Conservation (phyloP, 2,113 vertebrate genomes). For the Ptilonorhynchus violaceus region DNA sequence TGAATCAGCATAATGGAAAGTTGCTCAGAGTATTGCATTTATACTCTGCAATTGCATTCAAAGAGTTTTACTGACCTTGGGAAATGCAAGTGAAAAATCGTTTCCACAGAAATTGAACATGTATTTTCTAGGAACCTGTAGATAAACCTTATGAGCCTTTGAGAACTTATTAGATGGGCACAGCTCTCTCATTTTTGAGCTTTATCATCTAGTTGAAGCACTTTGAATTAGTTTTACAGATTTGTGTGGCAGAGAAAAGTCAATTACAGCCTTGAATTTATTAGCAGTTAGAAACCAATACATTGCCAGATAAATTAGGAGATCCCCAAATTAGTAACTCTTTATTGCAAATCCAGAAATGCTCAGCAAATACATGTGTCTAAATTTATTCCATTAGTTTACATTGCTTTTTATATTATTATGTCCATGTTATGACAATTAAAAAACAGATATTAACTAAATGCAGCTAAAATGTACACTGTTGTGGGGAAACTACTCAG, state of each 20-base stretch:
- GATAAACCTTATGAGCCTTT: conserved; percentile 2
- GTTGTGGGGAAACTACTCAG: background rate
- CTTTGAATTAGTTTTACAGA: background rate
- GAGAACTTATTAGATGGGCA: background rate
- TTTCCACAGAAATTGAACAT: background rate
- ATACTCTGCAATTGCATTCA: background rate
- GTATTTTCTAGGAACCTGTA: conserved; percentile 1
- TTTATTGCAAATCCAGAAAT: background rate
- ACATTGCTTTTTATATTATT: background rate
- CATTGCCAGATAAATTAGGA: background rate
- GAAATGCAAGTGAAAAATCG: background rate
- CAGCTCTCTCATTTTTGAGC: background rate
- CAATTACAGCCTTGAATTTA: background rate
- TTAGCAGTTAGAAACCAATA: background rate
- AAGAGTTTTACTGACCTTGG: conserved; percentile 8
- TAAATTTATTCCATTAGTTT: background rate
- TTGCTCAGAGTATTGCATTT: background rate
- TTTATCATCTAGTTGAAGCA: background rate
- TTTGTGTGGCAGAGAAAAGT: background rate
- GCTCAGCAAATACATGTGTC: background rate
- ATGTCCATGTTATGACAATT: background rate
- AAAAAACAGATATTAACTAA: background rate
- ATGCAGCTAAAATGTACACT: background rate
- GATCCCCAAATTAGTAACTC: background rate
- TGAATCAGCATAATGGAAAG: background rate